Conservation (phyloP, 2,113 vertebrate species). For the Pygoscelis antarcticus region DNA sequence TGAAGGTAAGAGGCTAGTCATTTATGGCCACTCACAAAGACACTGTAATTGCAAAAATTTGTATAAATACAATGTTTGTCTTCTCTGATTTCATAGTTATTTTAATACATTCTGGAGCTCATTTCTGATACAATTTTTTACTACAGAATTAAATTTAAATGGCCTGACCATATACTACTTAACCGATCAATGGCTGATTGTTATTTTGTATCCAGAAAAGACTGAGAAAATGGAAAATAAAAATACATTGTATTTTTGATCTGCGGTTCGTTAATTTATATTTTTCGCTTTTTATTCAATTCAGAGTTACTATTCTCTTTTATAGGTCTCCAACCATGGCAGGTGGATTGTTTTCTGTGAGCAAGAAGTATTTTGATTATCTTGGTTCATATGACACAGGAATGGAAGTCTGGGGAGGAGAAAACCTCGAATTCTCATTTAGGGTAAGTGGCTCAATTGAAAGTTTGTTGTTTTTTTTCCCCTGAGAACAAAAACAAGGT, state of each 20-base stretch:
- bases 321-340: conserved; percentile 97
- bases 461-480: neutral
- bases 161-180: neutral
- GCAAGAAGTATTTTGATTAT: conserved; percentile 92
- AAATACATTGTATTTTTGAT: neutral
- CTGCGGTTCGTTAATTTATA: neutral
- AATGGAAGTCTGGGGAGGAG: conserved; percentile 99
- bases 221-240: neutral
- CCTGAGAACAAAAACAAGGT: neutral
- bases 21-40: neutral
- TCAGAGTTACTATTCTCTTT: neutral
- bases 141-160: neutral
- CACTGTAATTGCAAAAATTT: neutral
- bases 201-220: neutral
- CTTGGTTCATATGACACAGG: conserved; percentile 97
- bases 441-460: conserved; percentile 80
- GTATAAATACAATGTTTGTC: neutral
- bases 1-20: neutral
- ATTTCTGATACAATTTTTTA: neutral
- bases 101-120: neutral
- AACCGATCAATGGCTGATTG: neutral
- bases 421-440: conserved; percentile 98
- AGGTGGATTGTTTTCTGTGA: conserved; percentile 95
- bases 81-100: neutral
- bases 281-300: neutral